These are phyloP conservation scores for Mesoligia furuncula DNA, from an alignment of 2,888 invertebrate species.

Conservation along the genomic window DNA sequence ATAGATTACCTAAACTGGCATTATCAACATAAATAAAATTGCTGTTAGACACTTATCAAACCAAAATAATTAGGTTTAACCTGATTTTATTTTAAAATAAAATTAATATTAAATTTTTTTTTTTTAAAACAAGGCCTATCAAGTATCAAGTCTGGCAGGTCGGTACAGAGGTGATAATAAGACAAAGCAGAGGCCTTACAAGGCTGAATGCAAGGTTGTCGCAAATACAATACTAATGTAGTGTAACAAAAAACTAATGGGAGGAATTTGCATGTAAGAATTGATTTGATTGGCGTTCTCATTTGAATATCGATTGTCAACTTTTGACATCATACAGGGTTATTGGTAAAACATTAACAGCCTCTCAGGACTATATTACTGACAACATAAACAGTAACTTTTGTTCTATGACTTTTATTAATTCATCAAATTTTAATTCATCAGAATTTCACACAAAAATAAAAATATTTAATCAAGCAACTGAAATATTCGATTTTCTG, in stretches of 20 bases:
- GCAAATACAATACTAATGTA: slow-evolving; percentile 68
- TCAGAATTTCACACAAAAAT: too few relatives aligned
- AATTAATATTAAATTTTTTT: background rate
- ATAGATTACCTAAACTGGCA: background rate
- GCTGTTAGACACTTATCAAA: background rate
- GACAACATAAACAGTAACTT: too few relatives aligned
- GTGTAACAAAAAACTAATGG: slow-evolving; percentile 66
- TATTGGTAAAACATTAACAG: too few relatives aligned
- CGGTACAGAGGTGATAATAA: slow-evolving; percentile 75
- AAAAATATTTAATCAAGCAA: too few relatives aligned
- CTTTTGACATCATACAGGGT: background rate
- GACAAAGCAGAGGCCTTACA: slow-evolving; percentile 85
- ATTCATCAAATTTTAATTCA: too few relatives aligned
- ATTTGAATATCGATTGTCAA: slow-evolving; percentile 45
- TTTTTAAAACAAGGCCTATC: slow-evolving; percentile 6
- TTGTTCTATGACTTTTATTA: too few relatives aligned
- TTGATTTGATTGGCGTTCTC: slow-evolving; percentile 41
- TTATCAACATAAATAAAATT: background rate
- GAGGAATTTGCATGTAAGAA: slow-evolving; percentile 53
- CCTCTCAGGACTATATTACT: too few relatives aligned
- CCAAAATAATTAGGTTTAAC: background rate
- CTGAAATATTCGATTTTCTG: too few relatives aligned
- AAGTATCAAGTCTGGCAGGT: slow-evolving; percentile 78
- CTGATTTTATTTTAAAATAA: background rate
- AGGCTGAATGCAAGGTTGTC: slow-evolving; percentile 83